Evolutionary conservation across 2,797 vertebrate species (phyloP), one percentile per base, ranked within the genome.

Genomic region (Amniataba percoides): DNA sequence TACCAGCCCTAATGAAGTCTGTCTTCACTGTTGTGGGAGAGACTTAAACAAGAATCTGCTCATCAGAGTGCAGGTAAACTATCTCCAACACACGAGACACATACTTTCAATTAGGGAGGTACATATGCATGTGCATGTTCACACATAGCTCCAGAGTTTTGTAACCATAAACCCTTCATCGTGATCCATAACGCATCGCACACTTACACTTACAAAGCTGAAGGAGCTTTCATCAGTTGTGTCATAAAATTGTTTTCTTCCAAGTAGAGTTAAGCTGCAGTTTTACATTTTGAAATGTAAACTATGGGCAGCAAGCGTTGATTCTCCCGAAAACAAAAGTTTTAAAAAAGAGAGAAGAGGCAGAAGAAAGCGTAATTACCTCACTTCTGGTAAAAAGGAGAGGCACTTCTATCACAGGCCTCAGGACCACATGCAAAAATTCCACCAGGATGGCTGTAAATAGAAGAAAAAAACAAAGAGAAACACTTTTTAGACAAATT

Each of bases 381-480:
- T 99, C 97, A 62, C 93, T 97, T 74, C 96, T 96, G 81, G 97
- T 99, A 74, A 99, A 95, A 69, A 98, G 90, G 1, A 96, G 96
- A 4, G 96, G 96, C 48, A 97, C 82, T 40, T 93, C 94, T 31
- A 96, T 91, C 69, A 97, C 42, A 0, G 97, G 97, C 71, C 93
- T 95, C 68, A 98, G 91, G 12, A 93, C 74, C 51, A 97, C 36
- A 36, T 98, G 96, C 71, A 98, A 69, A 78, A 93, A 94, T 79
- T 99, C 98, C 93, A 96, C 93, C 78, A 97, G 43, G 6, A 93
- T 63, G 27, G 97, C 98, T 99, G 92, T 25, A 77, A 84, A 73
- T 10, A 87, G 83, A 31, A 61, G 5, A 49, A 57, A 80, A 27
- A 52, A 19, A 18, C 7, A 57, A 2, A 3, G 25, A 43, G 34